Conservation (phyloP, 2,113 vertebrate genomes). For the Salvator merianae region DNA sequence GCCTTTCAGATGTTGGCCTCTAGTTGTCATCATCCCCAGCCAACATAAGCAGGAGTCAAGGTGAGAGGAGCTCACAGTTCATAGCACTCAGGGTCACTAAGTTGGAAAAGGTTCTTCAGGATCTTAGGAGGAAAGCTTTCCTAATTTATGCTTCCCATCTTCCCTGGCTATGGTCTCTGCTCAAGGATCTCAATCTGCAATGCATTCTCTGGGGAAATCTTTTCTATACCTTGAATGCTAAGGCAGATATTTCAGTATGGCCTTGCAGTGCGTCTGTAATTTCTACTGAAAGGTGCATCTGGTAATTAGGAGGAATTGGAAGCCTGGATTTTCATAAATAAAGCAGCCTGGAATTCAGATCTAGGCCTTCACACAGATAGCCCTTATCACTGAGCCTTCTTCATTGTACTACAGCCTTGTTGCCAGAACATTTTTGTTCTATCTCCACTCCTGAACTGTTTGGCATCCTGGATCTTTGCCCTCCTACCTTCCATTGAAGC, state of each 20-base stretch:
- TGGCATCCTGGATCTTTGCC: not conserved
- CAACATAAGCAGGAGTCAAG: not conserved
- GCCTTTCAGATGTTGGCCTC: not conserved
- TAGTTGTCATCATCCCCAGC: not conserved
- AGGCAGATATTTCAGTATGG: not conserved
- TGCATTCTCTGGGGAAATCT: not conserved
- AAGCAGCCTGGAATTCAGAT: not conserved
- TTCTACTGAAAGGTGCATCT: not conserved
- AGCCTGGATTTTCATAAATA: not conserved
- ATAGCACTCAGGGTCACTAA: no score
- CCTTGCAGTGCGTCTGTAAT: not conserved
- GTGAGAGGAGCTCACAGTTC: not conserved
- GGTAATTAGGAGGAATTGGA: not conserved
- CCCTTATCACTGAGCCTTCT: not conserved
- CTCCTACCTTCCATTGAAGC: not conserved
- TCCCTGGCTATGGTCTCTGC: not conserved
- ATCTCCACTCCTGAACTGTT: not conserved
- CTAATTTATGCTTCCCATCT: not conserved
- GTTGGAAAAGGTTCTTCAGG: not conserved
- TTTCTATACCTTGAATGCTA: not conserved
- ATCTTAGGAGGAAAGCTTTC: not conserved
- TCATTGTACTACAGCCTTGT: not conserved
- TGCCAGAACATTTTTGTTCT: not conserved
- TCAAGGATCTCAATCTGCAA: not conserved
- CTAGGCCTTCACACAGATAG: not conserved